Percentiles rank a stretch among this genome's conserved stretches.
phyloP scores from a whole-genome alignment of 2,888 invertebrate species.

The Adelphocoris suturalis region DNA sequence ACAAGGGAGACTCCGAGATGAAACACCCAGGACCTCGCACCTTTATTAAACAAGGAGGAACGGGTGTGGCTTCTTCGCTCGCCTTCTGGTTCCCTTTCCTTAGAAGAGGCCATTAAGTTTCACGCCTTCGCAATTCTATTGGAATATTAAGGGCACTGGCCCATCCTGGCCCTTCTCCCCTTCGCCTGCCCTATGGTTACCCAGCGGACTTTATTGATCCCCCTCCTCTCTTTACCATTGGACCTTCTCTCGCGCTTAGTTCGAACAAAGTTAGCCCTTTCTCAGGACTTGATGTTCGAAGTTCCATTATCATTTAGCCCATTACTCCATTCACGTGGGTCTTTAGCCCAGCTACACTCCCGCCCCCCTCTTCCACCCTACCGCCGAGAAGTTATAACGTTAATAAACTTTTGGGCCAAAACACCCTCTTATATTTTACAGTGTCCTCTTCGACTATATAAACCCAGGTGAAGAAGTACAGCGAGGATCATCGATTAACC shows the following conservation, averaged over 20 bases:
- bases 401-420: slow-evolving; percentile 53
- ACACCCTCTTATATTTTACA: slow-evolving; percentile 26
- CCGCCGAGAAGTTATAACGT: slow-evolving; percentile 22
- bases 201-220: slow-evolving; percentile 59
- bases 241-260: slow-evolving; percentile 37
- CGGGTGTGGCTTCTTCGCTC: background rate
- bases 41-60: slow-evolving; percentile 56
- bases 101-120: slow-evolving; percentile 59
- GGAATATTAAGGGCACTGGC: slow-evolving; percentile 69
- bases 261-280: slow-evolving; percentile 58
- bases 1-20: slow-evolving; percentile 12
- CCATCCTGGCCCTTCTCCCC: slow-evolving; percentile 3
- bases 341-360: slow-evolving; percentile 7
- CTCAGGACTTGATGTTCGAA: slow-evolving; percentile 61
- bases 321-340: slow-evolving; percentile 61
- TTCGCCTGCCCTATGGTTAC: slow-evolving; percentile 14
- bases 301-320: slow-evolving; percentile 69
- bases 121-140: slow-evolving; percentile 69
- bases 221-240: slow-evolving; percentile 32
- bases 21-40: background rate
- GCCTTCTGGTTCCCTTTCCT: background rate
- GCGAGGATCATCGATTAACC: background rate
- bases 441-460: slow-evolving; percentile 33
- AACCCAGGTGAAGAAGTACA: background rate
- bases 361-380: background rate